Conservation (phyloP, 2,888 invertebrate species). For the Nipponacmea schrenckii region DNA sequence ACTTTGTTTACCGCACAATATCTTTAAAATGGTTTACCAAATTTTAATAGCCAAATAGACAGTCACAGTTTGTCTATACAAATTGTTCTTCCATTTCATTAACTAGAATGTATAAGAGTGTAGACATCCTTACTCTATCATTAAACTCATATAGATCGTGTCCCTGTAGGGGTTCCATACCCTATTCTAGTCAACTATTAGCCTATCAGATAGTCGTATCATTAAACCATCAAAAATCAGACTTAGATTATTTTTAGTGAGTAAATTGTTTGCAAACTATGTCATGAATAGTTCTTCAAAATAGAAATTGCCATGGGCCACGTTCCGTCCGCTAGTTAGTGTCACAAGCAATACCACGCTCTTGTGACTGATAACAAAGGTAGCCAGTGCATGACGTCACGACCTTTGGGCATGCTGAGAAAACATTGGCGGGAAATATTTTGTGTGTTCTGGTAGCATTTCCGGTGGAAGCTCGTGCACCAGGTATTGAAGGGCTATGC, state of each 20-base stretch:
- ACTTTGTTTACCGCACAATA: too few relatives aligned
- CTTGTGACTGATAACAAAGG: not conserved
- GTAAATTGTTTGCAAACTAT: conserved; percentile 9
- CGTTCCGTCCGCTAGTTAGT: conserved; percentile 7
- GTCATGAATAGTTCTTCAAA: conserved; percentile 9
- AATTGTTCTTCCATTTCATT: conserved; percentile 2
- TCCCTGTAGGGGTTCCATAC: conserved; percentile 7
- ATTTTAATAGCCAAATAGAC: not conserved
- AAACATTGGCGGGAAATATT: conserved; percentile 4
- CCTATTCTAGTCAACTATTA: not conserved
- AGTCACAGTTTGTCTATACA: not conserved
- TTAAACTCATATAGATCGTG: not conserved
- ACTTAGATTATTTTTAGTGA: not conserved
- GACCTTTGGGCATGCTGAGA: conserved; percentile 6
- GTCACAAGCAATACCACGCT: conserved; percentile 6
- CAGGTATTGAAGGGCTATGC: not conserved
- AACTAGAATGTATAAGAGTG: not conserved
- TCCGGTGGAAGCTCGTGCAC: not conserved
- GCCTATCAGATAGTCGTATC: conserved; percentile 5
- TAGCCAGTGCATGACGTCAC: not conserved
- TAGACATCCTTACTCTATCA: not conserved
- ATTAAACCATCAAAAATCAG: conserved; percentile 3
- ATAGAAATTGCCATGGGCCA: conserved; percentile 8
- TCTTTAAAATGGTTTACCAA: too few relatives aligned
- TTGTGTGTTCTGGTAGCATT: conserved; percentile 3